Conservation (phyloP, 2,797 vertebrate genomes). For the Crocodylus rhombifer region DNA sequence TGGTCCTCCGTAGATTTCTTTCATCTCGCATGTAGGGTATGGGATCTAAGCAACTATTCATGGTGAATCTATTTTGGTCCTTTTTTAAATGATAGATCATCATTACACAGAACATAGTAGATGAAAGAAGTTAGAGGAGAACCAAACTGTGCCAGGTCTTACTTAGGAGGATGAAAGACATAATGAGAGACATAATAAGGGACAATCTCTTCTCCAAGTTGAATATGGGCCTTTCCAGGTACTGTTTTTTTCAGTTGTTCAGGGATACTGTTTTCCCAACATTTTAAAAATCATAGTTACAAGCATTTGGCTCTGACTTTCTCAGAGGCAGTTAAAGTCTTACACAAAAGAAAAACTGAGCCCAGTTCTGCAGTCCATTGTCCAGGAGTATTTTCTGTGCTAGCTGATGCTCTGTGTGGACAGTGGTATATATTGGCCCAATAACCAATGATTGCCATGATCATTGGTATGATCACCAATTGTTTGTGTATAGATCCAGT, state of each 20-base stretch:
- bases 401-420: not conserved
- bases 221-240: conserved; percentile 54
- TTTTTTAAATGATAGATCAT: conserved; percentile 65
- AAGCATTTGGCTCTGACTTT: conserved; percentile 8
- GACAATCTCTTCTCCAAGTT: conserved; percentile 39
- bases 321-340: not conserved
- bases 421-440: not conserved
- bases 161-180: conserved; percentile 63
- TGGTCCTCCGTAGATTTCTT: conserved; percentile 65
- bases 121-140: conserved; percentile 68
- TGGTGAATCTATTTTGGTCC: not conserved
- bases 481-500: not conserved
- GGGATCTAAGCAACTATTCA: conserved; percentile 58
- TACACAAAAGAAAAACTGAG: not conserved
- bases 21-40: conserved; percentile 57
- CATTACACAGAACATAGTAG: conserved; percentile 60
- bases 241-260: conserved; percentile 36
- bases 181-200: conserved; percentile 67
- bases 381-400: not conserved
- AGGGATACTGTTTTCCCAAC: not conserved
- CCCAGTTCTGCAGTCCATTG: not conserved
- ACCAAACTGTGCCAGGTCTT: conserved; percentile 60
- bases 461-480: not conserved
- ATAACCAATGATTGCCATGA: not conserved
- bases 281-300: conserved; percentile 1